Evolutionary conservation across 64 coral and sea anemone genomes (phyloP).

Genomic region (Exaiptasia diaphana): DNA sequence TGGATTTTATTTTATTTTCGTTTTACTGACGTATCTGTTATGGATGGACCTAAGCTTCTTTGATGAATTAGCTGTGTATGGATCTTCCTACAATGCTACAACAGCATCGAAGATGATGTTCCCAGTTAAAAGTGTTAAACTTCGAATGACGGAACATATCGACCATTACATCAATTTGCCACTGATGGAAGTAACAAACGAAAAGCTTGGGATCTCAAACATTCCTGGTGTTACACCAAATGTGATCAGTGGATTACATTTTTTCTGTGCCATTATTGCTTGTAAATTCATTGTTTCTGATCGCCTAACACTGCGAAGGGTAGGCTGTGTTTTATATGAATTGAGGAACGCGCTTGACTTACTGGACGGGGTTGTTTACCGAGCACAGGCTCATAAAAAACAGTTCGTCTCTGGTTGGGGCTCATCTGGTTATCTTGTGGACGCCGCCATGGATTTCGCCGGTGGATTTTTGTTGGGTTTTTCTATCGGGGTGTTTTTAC

Average conservation of each 20-base stretch:
- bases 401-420: slow-evolving; percentile 79
- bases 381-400: slow-evolving; percentile 73
- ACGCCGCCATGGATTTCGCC: slow-evolving; percentile 68
- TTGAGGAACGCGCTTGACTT: slow-evolving; percentile 65
- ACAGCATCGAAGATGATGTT: slow-evolving; percentile 64
- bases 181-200: slow-evolving; percentile 57
- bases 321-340: slow-evolving; percentile 54
- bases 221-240: slow-evolving; percentile 65
- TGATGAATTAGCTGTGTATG: slow-evolving; percentile 76
- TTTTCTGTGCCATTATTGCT: slow-evolving; percentile 60
- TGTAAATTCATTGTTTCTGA: slow-evolving; percentile 50
- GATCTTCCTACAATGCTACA: slow-evolving; percentile 60
- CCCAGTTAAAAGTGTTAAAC: slow-evolving; percentile 65
- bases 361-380: slow-evolving; percentile 70
- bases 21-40: slow-evolving; percentile 63
- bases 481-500: slow-evolving; percentile 54
- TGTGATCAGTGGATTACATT: slow-evolving; percentile 71
- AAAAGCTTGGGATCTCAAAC: slow-evolving; percentile 67
- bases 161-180: slow-evolving; percentile 72
- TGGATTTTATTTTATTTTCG: slow-evolving; percentile 81
- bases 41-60: slow-evolving; percentile 94
- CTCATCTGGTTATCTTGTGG: slow-evolving; percentile 72
- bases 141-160: slow-evolving; percentile 83
- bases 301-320: slow-evolving; percentile 55
- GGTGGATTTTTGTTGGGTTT: slow-evolving; percentile 58